A percentile compares a stretch with the other conserved stretches of the same genome.
phyloP scores from a whole-genome alignment of 2,888 invertebrate genomes.

The Ormyrus nitidulus region DNA sequence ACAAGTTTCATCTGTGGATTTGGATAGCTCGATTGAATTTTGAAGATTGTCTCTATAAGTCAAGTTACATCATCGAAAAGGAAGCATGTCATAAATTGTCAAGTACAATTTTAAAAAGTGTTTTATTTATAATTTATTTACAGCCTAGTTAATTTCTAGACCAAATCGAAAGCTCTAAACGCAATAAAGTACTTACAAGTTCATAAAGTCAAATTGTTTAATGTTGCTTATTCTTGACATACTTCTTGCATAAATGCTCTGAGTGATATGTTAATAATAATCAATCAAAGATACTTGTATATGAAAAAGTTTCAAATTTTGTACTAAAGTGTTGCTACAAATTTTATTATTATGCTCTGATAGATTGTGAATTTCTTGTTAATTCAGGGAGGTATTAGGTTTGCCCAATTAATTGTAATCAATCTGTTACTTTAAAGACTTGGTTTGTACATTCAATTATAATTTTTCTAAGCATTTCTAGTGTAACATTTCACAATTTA shows the following conservation, averaged over 20 bases:
- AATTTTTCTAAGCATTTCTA: slow-evolving; percentile 51
- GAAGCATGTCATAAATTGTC: slow-evolving; percentile 50
- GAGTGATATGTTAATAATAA: slow-evolving; percentile 60
- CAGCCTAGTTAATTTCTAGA: slow-evolving; percentile 11
- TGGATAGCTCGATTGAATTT: slow-evolving; percentile 70
- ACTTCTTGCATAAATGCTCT: no score
- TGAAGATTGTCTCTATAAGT: slow-evolving; percentile 59
- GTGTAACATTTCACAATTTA: slow-evolving; percentile 36
- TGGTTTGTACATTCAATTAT: slow-evolving; percentile 51
- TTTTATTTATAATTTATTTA: slow-evolving; percentile 54
- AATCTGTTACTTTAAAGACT: slow-evolving; percentile 44
- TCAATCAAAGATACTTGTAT: slow-evolving; percentile 47
- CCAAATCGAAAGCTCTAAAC: slow-evolving; percentile 31
- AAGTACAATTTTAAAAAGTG: slow-evolving; percentile 38
- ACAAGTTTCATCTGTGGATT: slow-evolving; percentile 75
- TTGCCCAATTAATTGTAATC: slow-evolving; percentile 53
- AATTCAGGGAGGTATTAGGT: slow-evolving; percentile 38
- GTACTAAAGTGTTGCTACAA: slow-evolving; percentile 31
- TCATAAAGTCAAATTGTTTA: slow-evolving; percentile 36
- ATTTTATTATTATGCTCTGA: slow-evolving; percentile 21
- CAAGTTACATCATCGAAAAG: slow-evolving; percentile 44
- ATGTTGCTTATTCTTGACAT: slow-evolving; percentile 53
- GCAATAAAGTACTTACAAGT: slow-evolving; percentile 51
- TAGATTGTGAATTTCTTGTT: slow-evolving; percentile 40
- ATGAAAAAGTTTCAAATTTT: slow-evolving; percentile 44